phyloP scores from a whole-genome alignment of 2,888 invertebrate species.

The Cerastoderma edule region DNA sequence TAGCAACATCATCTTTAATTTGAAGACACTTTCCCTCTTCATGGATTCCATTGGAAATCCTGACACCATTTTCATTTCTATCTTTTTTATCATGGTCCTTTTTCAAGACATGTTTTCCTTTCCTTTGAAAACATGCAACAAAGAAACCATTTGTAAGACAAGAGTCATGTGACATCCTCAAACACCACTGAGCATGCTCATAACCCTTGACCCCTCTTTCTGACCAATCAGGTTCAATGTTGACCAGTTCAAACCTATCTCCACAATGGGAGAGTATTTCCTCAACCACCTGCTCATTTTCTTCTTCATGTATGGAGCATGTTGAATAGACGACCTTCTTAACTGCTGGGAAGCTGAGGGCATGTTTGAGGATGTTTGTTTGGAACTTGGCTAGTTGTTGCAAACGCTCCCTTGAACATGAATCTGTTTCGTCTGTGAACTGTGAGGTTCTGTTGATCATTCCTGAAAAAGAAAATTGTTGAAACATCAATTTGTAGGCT shows the following conservation, averaged over 20 bases:
- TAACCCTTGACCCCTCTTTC: constrained; percentile 72
- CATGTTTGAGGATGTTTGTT: constrained; percentile 90
- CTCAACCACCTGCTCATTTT: constrained; percentile 94
- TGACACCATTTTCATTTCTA: neutral
- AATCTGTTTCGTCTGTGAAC: constrained; percentile 84
- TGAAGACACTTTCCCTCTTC: neutral
- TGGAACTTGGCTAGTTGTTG: constrained; percentile 76
- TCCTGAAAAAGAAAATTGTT: no score
- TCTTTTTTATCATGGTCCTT: neutral
- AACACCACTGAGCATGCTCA: constrained; percentile 87
- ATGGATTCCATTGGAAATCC: neutral
- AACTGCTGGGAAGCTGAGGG: constrained; percentile 93
- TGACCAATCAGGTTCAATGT: constrained; percentile 75
- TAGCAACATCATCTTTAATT: neutral
- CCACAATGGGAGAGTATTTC: constrained; percentile 87
- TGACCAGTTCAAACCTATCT: constrained; percentile 81
- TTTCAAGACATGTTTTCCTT: neutral
- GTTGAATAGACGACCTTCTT: constrained; percentile 97
- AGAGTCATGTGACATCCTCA: constrained; percentile 90
- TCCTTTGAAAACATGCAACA: constrained; percentile 91
- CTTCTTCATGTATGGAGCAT: constrained; percentile 93
- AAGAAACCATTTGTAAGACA: constrained; percentile 98
- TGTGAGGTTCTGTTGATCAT: constrained; percentile 87
- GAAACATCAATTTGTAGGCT: no score
- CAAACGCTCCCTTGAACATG: constrained; percentile 78